Evolutionary conservation across 2,797 vertebrate genomes (phyloP), one percentile per base, ranked within the genome.

Genomic region (Pseudochromis fuscus): DNA sequence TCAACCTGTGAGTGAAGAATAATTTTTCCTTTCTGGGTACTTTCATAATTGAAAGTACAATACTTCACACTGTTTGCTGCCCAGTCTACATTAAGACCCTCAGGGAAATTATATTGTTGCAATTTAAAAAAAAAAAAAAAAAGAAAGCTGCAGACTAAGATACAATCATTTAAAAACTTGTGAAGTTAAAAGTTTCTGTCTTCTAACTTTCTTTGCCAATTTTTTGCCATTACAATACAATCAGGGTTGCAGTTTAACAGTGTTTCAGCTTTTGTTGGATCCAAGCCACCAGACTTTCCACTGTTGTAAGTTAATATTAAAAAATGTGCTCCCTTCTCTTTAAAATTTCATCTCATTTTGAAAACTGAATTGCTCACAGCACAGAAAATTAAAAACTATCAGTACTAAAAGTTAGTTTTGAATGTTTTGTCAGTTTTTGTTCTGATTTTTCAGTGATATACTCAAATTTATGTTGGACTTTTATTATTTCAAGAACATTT

Each of bases 31-130:
- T 73, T 25, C 52, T 46, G 24, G 51, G 12, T 7, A 0, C 42
- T 59, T 67, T 72, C 21, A 31, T 23, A 42, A 24, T 79, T 67
- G 59, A 4, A 66, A 75, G 28, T 8, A 75, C 50, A 72, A 64
- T 68, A 16, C 30, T 4, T 55, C 35, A 69, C 37, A 38, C 31
- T 35, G 33, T 23, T n/a, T 8, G 18, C 7, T 5, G 8, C 35
- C 48, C 42, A 25, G 35, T 58, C 38, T 55, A 27, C 21, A 35
- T 57, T 35, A 10, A 23, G 27, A 51, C 16, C 13, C 7, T 13
- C 13, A 4, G 11, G 12, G 35, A 62, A 67, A 27, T 23, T 0
- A 18, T 31, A 27, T 60, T 8, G 11, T 51, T 46, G 24, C n/a
- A 50, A 72, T 65, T 67, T 70, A n/a, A n/a, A n/a, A n/a, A n/a